Evolutionary conservation across 1,140 invertebrate genomes (phyloP), one percentile per base, ranked within the genome.

Genomic region (Brachionus angularis): DNA sequence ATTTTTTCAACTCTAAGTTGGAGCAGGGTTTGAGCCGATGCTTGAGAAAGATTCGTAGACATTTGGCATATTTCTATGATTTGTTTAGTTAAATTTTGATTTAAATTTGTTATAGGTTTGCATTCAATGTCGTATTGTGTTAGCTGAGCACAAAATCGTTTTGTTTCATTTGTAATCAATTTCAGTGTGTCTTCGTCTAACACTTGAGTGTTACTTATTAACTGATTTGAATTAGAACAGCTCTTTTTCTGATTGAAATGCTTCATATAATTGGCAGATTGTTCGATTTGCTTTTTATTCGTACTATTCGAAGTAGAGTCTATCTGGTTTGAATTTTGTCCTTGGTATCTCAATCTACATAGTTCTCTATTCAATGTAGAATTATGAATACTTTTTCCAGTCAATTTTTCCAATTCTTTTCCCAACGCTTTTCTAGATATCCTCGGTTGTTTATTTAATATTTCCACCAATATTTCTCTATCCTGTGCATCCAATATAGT

Each of bases 41-140:
- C 47, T 4, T 46, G 47, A 1, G 47, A 50, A 18, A 47, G 36
- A 33, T 46, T 67, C 14, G 62, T 67, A 8, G 62, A 67, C 42
- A 67, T 67, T 23, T 67, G 62, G 47, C 62, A 67, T 47, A 67
- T 67, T 49, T 67, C 42, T 1, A 67, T 67, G n/a, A 67, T 67
- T 46, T 47, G 42, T 27, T 67, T 46, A 1, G 62, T 31, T 18
- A 67, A 33, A 36, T 23, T 36, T 8, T 39, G 39, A 46, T 16
- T 46, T 5, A 67, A 1, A 5, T 5, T 36, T 2, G 62, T 31
- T 29, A 67, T 18, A 16, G 62, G 47, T 16, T 31, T 67, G 31
- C 62, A 67, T 16, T 67, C 62, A 16, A 42, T 42, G 10, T 42
- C 39, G 10, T 42, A 16, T 42, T 42, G 39, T 10, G 10, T 42